Percentiles rank a stretch among this genome's conserved stretches.
These are phyloP conservation scores for Emydura subglobosa DNA, from an alignment of 2,113 vertebrate species.

Conservation along the genomic window DNA sequence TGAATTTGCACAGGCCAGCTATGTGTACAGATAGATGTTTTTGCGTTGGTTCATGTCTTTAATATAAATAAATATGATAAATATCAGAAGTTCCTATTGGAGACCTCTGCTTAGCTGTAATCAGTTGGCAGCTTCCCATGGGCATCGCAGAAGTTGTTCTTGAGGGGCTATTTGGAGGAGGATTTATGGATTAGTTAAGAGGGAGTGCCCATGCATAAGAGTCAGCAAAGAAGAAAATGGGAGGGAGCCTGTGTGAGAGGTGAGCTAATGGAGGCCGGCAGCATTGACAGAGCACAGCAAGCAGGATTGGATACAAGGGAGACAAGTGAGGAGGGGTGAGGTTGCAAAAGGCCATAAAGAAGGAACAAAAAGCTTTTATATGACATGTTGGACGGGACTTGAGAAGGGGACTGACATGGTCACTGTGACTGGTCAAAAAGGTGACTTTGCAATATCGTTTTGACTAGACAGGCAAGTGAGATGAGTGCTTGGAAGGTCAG, in stretches of 20 bases:
- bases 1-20: conserved; percentile 15
- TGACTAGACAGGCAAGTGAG: rapidly evolving
- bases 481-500: not conserved
- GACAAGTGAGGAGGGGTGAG: not conserved
- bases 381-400: not conserved
- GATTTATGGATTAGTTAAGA: not conserved
- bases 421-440: not conserved
- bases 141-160: not conserved
- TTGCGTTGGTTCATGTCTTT: conserved; percentile 52
- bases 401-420: not conserved
- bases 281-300: not conserved
- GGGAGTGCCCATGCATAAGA: not conserved
- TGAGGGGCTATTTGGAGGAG: not conserved
- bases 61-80: conserved; percentile 44
- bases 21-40: not conserved
- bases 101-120: conserved; percentile 40
- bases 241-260: not conserved
- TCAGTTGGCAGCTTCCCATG: not conserved
- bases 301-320: rapidly evolving
- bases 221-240: not conserved
- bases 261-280: not conserved
- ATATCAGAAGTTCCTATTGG: not conserved
- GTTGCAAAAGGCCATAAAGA: not conserved
- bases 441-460: not conserved
- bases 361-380: not conserved